Base-by-base conservation (phyloP, 2,888 invertebrate genomes). In the Abrostola tripartita region DNA sequence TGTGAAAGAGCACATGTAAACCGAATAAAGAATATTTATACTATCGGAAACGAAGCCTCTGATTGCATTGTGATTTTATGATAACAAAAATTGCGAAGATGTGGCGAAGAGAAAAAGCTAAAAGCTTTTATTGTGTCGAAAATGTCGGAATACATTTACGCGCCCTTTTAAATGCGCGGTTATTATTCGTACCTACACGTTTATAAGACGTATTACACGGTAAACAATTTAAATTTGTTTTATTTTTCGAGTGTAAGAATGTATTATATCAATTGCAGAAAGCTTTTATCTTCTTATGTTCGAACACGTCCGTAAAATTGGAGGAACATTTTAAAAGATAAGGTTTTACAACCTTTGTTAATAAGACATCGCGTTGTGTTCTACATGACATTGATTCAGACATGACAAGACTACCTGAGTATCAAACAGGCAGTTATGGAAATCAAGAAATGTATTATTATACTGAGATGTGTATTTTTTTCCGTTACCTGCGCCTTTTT, bases 1-100 rank as follows among this genome's bases (percentile, higher is more conserved):
- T 82, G 83, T 74, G 83, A 85, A 84, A 76, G 63, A 79, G 67
- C 86, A 84, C 82, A 83, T 84, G 85, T 81, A 78, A 73, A 68
- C 65, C 68, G 63, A 82, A 84, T 76, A 74, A 86, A 84, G 84
- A 82, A 83, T 82, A 80, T 81, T 77, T 78, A 76, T 70, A 74
- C 78, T 79, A 79, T 77, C 63, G 65, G 64, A 62, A 76, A 74
- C 58, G 64, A 61, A 60, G 64, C 63, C 67, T 67, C 70, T 79
- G 78, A 81, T 79, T 79, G 61, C 65, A 74, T 78, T 76, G 73
- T 65, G 78, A 71, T 74, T 74, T 72, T 79, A 78, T 77, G 58
- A 78, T 78, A 75, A 73, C 65, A 80, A 68, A 66, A 76, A 80
- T 79, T 73, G 57, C 62, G 61, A 67, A 73, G 66, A 79, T 76